Conservation (phyloP, 2,797 vertebrate genomes). For the Hapalemur alaotrensis region DNA sequence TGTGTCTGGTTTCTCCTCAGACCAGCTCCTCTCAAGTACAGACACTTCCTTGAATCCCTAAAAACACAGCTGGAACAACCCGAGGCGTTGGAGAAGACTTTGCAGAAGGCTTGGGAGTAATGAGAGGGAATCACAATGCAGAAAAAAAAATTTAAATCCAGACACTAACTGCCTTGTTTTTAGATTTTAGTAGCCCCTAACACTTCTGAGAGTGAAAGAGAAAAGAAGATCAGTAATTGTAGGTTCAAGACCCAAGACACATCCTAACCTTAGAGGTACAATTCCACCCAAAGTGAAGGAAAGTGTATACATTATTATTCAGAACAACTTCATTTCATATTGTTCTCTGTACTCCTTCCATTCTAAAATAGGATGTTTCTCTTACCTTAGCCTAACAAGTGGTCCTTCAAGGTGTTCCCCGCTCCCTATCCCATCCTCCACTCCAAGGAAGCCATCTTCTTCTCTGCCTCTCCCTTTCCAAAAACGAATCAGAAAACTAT, state of each 20-base stretch:
- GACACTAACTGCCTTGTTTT: background rate
- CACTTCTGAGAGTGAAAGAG: background rate
- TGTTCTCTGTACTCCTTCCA: background rate
- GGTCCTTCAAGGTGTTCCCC: background rate
- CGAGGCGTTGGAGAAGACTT: background rate
- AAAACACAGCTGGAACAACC: background rate
- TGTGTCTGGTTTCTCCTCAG: background rate
- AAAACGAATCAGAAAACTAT: background rate
- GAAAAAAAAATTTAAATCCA: background rate
- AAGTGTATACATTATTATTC: background rate
- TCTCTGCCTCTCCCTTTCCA: background rate
- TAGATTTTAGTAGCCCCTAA: background rate
- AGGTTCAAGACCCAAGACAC: background rate
- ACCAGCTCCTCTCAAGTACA: background rate
- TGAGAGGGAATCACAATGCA: background rate
- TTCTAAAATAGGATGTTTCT: background rate
- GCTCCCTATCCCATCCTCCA: background rate
- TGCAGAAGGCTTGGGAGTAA: background rate
- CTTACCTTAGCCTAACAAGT: background rate
- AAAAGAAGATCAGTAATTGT: background rate
- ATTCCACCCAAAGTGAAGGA: background rate
- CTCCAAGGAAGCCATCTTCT: background rate
- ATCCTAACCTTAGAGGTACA: background rate
- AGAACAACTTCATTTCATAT: background rate
- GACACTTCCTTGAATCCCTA: background rate